These are phyloP conservation scores for Oncopeltus fasciatus DNA, from an alignment of 1,140 invertebrate genomes.

Conservation along the genomic window DNA sequence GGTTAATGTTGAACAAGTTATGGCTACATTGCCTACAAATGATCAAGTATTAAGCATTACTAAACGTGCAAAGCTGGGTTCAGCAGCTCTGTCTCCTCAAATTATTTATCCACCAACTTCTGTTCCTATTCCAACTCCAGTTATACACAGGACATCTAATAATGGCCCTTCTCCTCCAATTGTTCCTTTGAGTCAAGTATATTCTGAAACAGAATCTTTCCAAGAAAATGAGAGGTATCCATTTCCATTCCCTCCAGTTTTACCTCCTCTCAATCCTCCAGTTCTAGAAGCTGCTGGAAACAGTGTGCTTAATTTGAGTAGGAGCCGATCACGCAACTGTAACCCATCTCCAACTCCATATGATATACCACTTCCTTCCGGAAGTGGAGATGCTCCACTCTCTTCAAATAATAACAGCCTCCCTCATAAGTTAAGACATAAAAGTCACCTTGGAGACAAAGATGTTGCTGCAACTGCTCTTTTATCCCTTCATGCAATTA, in stretches of 20 bases:
- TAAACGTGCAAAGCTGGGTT: constrained; percentile 56
- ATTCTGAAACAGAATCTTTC: constrained; percentile 23
- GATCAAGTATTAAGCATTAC: constrained; percentile 69
- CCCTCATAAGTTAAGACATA: constrained; percentile 81
- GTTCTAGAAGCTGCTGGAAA: constrained; percentile 23
- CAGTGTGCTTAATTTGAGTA: constrained; percentile 28
- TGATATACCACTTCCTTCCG: constrained; percentile 35
- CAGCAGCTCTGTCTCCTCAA: constrained; percentile 26
- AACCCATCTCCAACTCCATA: constrained; percentile 26
- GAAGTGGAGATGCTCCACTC: constrained; percentile 50
- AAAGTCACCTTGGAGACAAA: constrained; percentile 76
- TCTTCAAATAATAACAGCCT: constrained; percentile 45
- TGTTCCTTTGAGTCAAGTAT: constrained; percentile 28
- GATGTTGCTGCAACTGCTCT: constrained; percentile 61
- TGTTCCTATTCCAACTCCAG: constrained; percentile 47
- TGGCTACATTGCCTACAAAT: constrained; percentile 63
- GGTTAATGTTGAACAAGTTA: constrained; percentile 72
- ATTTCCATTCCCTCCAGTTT: constrained; percentile 22
- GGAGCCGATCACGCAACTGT: constrained; percentile 18
- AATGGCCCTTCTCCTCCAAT: constrained; percentile 33
- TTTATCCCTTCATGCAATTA: constrained; percentile 63
- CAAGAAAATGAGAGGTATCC: constrained; percentile 25
- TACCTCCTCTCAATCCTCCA: constrained; percentile 27
- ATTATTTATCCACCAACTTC: constrained; percentile 29
- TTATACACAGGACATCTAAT: constrained; percentile 44